A percentile compares a stretch with the other conserved stretches of the same genome.
Evolutionary conservation across 2,797 vertebrate genomes (phyloP).

Genomic region (Hippoglossus hippoglossus): DNA sequence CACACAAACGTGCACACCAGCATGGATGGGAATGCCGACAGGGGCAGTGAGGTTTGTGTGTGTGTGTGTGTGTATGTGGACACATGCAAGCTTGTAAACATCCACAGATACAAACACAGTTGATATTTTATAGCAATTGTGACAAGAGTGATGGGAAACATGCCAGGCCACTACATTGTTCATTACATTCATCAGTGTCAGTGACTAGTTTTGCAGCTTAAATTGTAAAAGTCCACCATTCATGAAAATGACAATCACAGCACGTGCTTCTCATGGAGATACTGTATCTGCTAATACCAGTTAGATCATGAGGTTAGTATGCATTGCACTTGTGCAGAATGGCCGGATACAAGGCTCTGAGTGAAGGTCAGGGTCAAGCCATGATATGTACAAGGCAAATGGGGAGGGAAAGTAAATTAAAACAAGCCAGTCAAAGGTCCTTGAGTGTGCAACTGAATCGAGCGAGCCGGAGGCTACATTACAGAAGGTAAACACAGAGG

Average conservation of each 20-base stretch:
- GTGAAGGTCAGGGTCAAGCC: conserved; percentile 29
- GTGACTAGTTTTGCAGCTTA: neutral
- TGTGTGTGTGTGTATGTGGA: neutral
- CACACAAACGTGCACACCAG: neutral
- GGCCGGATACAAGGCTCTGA: neutral
- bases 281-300: neutral
- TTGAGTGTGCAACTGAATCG: conserved; percentile 17
- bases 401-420: conserved; percentile 23
- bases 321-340: neutral
- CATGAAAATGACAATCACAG: neutral
- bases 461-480: conserved; percentile 17
- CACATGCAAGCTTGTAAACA: neutral
- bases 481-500: conserved; percentile 15
- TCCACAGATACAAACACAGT: conserved; percentile 15
- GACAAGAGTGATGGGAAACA: conserved; percentile 19
- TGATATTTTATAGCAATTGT: conserved; percentile 34
- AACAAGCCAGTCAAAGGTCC: conserved; percentile 22
- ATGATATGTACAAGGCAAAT: conserved; percentile 23
- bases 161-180: neutral
- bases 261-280: neutral
- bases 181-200: neutral
- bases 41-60: neutral
- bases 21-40: neutral
- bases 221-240: neutral
- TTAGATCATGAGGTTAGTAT: neutral